Evolutionary conservation across 2,113 vertebrate genomes (phyloP), one percentile per base, ranked within the genome.

Genomic region (Peromyscus polionotus): DNA sequence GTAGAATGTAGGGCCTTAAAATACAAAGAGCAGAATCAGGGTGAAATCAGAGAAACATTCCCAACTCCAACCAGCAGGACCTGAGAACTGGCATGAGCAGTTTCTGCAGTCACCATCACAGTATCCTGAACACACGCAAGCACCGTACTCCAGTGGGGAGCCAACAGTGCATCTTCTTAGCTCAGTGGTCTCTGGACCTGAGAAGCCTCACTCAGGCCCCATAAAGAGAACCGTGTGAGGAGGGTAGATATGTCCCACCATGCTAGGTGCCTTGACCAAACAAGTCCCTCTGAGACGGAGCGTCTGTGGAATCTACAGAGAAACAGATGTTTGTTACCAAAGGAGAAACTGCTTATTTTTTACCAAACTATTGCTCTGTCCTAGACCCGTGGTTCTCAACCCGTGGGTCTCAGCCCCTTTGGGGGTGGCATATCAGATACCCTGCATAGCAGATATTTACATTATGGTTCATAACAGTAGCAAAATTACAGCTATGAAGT

Each of bases 221-320:
- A 12, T 3, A 1, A 39, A 20, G n/a, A 17, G 67, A 33, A 26
- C 61, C 0, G 12, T 1, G 20, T 11, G 39, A 10, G 19, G 33
- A 67, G 4, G 39, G 14, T 67, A 67, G 39, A 1, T 20, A 33
- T 67, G 28, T 3, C n/a, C 26, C 59, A 33, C 16, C 59, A 67
- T 67, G 39, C 72, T 26, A 39, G 45, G 59, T 22, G 5, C 65
- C 19, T 14, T 39, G 31, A n/a, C 65, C 36, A n/a, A 39, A 20
- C 48, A 31, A 59, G n/a, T 48, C 63, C 73, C 70, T 14, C 8
- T 5, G 57, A 13, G 17, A 83, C 2, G 8, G 67, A 28, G 24
- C 5, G 36, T 20, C n/a, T 87, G 39, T 9, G 51, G 39, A 2
- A 39, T 33, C 24, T 39, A 84, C 36, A 84, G n/a, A 54, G 16